Evolutionary conservation across 2,113 vertebrate species (phyloP).

Genomic region (Cyprinus carpio): DNA sequence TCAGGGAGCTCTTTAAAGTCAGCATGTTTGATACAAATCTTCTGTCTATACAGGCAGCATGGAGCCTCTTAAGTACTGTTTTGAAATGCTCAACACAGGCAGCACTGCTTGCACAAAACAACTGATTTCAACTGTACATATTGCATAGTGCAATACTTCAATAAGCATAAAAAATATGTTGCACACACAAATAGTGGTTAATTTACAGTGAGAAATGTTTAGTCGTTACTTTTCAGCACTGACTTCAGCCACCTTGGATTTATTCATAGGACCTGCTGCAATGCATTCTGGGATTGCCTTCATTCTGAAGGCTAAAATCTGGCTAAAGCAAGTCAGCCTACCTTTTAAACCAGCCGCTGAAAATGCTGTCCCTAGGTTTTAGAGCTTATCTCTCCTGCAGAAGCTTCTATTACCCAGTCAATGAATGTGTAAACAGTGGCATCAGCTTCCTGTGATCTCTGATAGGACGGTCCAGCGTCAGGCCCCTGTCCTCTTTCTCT

Average conservation of each 20-base stretch:
- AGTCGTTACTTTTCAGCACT: not conserved
- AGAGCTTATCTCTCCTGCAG: slow-evolving; percentile 63
- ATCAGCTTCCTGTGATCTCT: slow-evolving; percentile 69
- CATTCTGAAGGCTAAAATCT: not conserved
- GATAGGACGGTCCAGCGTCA: not conserved
- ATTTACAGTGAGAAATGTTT: not conserved
- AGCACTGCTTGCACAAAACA: not conserved
- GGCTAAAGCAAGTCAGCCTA: not conserved
- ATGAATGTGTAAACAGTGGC: slow-evolving; percentile 74
- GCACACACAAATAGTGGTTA: not conserved
- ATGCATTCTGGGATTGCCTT: not conserved
- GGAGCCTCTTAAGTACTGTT: not conserved
- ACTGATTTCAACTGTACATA: not conserved
- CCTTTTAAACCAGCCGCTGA: not conserved
- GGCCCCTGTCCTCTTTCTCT: not conserved
- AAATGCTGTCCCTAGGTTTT: not conserved
- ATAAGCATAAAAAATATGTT: not conserved
- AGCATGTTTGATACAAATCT: not conserved
- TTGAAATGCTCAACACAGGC: not conserved
- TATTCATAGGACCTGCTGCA: not conserved
- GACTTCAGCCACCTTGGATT: not conserved
- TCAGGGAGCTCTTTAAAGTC: not conserved
- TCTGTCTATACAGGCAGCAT: not conserved
- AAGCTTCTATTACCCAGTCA: slow-evolving; percentile 74
- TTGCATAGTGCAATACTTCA: not conserved